Evolutionary conservation across 2,888 invertebrate species (phyloP).

Genomic region (Agonopterix subpropinquella): DNA sequence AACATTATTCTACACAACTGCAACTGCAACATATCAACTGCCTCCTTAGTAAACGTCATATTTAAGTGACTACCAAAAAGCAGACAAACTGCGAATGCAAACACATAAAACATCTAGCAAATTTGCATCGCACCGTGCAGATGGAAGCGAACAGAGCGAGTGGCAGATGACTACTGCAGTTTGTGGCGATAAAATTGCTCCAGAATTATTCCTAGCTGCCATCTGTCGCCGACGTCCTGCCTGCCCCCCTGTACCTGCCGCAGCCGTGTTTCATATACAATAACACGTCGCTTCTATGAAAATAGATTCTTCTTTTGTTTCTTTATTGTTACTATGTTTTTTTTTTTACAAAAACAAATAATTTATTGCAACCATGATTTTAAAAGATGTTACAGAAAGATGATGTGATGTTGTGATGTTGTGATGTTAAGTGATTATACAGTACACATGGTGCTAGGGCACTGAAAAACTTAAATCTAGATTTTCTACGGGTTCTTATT

Average conservation of each 20-base stretch:
- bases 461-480: too few relatives aligned
- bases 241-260: constrained; percentile 7
- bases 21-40: neutral
- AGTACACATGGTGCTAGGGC: too few relatives aligned
- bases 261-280: constrained; percentile 1
- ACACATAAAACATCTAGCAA: constrained; percentile 31
- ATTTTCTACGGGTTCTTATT: too few relatives aligned
- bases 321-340: constrained; percentile 1
- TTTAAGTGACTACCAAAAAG: neutral
- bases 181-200: constrained; percentile 44
- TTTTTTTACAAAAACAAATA: too few relatives aligned
- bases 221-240: constrained; percentile 19
- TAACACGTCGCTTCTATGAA: neutral
- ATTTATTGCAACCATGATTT: too few relatives aligned
- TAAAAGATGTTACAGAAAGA: too few relatives aligned
- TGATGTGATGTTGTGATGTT: too few relatives aligned
- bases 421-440: too few relatives aligned
- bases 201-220: constrained; percentile 42
- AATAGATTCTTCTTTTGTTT: neutral
- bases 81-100: constrained; percentile 14
- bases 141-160: constrained; percentile 19
- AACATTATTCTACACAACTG: too few relatives aligned
- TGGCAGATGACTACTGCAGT: constrained; percentile 37
- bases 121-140: constrained; percentile 18
- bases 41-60: neutral